Evolutionary conservation across 1,140 invertebrate species (phyloP).

Genomic region (Caenorhabditis brenneri): DNA sequence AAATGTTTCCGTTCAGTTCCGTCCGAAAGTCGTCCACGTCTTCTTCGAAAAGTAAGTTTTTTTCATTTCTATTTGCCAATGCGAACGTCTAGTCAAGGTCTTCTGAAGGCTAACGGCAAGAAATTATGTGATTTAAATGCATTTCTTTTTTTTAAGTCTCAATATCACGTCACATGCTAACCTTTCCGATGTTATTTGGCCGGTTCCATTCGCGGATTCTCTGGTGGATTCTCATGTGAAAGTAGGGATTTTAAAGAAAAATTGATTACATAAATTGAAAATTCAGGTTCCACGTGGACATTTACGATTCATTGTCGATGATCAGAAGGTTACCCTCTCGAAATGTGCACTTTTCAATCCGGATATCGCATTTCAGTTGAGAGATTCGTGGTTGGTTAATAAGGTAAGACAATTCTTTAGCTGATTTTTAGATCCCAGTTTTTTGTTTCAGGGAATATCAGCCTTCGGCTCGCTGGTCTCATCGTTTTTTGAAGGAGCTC

Average conservation of each 20-base stretch:
- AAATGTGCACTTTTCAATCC: conserved; percentile 30
- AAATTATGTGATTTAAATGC: conserved; percentile 13
- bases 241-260: conserved; percentile 27
- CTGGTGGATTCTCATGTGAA: conserved; percentile 38
- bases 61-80: not conserved
- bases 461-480: not conserved
- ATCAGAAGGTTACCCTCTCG: conserved; percentile 13
- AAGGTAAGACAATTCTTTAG: not conserved
- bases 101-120: not conserved
- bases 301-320: conserved; percentile 13
- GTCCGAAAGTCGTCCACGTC: conserved; percentile 33
- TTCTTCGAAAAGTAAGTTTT: conserved; percentile 46
- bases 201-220: conserved; percentile 43
- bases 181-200: conserved; percentile 47
- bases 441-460: not conserved
- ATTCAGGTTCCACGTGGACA: conserved; percentile 40
- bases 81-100: not conserved
- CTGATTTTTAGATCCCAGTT: not conserved
- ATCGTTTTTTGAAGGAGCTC: conserved; percentile 27
- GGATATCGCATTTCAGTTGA: conserved; percentile 21
- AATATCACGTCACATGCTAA: conserved; percentile 20
- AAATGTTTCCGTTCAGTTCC: conserved; percentile 50
- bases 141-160: conserved; percentile 17
- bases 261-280: not conserved
- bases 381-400: conserved; percentile 23